Base-by-base conservation (phyloP, 2,797 vertebrate genomes). In the Catharus ustulatus region DNA sequence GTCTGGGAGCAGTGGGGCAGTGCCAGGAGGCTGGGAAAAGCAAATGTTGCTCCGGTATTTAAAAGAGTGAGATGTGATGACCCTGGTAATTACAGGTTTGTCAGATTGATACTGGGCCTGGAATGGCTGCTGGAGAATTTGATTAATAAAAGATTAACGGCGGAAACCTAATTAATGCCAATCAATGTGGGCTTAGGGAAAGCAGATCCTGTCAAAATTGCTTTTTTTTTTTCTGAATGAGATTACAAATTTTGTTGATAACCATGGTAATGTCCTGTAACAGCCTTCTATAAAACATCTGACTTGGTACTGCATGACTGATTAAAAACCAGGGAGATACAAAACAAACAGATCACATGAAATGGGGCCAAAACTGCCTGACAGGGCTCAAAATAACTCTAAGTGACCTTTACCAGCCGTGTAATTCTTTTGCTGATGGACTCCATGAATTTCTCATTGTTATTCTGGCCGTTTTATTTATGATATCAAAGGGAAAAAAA, bases 61-160 rank as follows among this genome's bases (percentile, higher is more conserved):
- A 84, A 58, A 58, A 46, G 73, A 89, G 63, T 5, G 79, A 87
- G 85, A 76, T 84, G 73, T 63, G 74, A 69, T 75, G 83, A 95
- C 85, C 87, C 52, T 11, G 20, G 48, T 86, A 95, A 94, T 94
- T 91, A 55, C 59, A 59, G 59, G 79, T 84, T 94, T 94, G 73
- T 94, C 91, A 94, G 79, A 72, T 23, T 90, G 73, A 58, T 79
- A 23, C 85, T 43, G 74, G 73, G 79, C 69, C 76, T 81, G 90
- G 43, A 75, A 84, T 69, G 76, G 83, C 69, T 94, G 91, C 87
- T 80, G 84, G 24, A 76, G 86, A 30, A 83, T 84, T 92, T 4
- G 48, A 94, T 95, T 96, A 94, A 93, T 95, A 89, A 90, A 88
- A 91, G 94, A 96, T 96, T 95, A 96, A 93, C 3, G 0, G 59